These are phyloP conservation scores for Neomorphus geoffroyi DNA, from an alignment of 2,797 vertebrate genomes.

Conservation along the genomic window DNA sequence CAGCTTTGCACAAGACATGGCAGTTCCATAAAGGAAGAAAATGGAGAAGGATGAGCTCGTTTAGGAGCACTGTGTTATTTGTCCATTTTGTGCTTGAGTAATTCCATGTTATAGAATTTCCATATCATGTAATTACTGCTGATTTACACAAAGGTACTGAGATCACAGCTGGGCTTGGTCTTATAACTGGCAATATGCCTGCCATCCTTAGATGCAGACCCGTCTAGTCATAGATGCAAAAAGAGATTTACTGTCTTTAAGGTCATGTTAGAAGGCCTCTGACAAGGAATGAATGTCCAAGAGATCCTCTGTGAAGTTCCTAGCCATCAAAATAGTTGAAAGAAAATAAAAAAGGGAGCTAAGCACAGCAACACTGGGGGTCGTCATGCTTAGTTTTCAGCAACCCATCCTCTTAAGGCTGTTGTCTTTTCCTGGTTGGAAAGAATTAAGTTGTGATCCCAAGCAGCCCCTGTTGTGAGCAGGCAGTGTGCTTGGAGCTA, in stretches of 20 bases:
- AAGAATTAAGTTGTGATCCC: neutral
- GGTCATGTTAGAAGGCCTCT: neutral
- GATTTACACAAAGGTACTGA: neutral
- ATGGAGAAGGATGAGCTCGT: neutral
- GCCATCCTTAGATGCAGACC: neutral
- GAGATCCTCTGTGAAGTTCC: neutral
- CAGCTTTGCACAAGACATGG: neutral
- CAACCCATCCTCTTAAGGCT: neutral
- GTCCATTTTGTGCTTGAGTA: neutral
- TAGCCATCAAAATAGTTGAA: neutral
- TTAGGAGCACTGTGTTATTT: neutral
- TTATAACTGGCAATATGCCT: neutral
- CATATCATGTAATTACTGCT: neutral
- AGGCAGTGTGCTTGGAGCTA: neutral
- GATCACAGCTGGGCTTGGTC: neutral
- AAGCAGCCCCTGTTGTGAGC: neutral
- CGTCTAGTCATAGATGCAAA: neutral
- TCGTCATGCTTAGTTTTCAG: neutral
- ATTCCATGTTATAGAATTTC: neutral
- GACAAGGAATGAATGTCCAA: neutral
- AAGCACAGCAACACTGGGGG: neutral
- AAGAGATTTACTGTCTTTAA: neutral
- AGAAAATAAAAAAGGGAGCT: neutral
- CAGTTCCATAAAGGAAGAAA: neutral
- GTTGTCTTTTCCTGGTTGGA: neutral